Evolutionary conservation across 2,888 invertebrate genomes (phyloP), one percentile per base, ranked within the genome.

Genomic region (Clepsis dumicolana): DNA sequence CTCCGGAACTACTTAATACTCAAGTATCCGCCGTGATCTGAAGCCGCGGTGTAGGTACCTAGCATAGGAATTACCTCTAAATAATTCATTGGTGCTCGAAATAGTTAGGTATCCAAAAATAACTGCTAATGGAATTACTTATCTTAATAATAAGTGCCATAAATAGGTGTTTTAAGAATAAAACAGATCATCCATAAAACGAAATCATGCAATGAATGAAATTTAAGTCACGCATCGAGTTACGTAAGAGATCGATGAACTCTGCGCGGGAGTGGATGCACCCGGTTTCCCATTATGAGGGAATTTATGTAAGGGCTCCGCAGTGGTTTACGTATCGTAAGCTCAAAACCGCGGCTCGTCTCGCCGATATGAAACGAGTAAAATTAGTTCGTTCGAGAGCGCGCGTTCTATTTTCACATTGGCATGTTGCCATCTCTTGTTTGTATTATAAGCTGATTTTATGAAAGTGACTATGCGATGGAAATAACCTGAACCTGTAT

Each of bases 361-460:
- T 74, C 85, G 83, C 81, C 88, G 83, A 86, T 88, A 90, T 91
- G 68, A 68, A 68, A 64, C 68, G 68, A 27, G 68, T 90, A 90
- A 91, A 93, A 90, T 93, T 89, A 93, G 93, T 90, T 82, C 85
- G 85, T 87, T 89, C 87, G 89, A 88, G 90, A 92, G 86, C 88
- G 84, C 86, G 85, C 81, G 87, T 84, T 87, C 93, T 93, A 93
- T 93, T 93, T 93, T 85, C 74, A 84, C 66, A 70, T 85, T 93
- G 93, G 93, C 93, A 87, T 72, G 76, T 74, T 89, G 93, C 93
- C 93, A 93, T 88, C 88, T 86, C 88, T 90, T 90, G 93, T 93
- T 93, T 93, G 93, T 93, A 93, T 91, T 93, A 93, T 93, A 93
- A 93, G 91, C 91, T 88, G 93, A 93, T 93, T 93, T 93, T 93